These are phyloP conservation scores for Dipodomys spectabilis DNA, from an alignment of 2,113 vertebrate genomes.

Conservation along the genomic window DNA sequence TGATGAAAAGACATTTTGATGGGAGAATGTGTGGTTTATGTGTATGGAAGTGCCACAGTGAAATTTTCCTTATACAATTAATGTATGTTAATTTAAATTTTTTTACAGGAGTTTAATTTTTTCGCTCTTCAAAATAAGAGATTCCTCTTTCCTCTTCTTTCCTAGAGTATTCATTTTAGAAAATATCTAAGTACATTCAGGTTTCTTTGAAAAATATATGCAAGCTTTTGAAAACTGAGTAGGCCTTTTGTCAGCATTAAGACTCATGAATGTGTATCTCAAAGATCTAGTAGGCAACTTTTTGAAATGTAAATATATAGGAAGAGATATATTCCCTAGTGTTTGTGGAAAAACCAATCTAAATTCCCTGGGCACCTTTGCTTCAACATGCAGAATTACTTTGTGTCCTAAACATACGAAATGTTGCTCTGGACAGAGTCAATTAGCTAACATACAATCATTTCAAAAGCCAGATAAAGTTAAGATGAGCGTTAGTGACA, in stretches of 20 bases:
- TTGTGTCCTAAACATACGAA: not conserved
- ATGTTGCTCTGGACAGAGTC: not conserved
- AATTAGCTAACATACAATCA: not conserved
- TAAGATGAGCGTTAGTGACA: not conserved
- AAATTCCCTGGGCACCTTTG: not conserved
- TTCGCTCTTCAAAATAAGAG: not conserved
- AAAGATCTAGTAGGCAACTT: not conserved
- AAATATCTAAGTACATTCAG: not conserved
- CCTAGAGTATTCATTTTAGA: not conserved
- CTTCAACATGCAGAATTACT: not conserved
- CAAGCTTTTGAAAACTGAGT: not conserved
- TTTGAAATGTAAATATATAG: not conserved
- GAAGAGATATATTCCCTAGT: not conserved
- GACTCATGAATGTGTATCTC: not conserved
- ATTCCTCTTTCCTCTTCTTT: not conserved
- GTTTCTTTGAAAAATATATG: conserved; percentile 1
- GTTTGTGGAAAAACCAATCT: not conserved
- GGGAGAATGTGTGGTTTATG: too few species aligned
- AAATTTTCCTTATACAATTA: too few species aligned
- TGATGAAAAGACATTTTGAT: too few species aligned
- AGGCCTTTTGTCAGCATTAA: not conserved
- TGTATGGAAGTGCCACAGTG: too few species aligned
- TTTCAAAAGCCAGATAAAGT: not conserved
- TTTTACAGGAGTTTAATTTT: not conserved
- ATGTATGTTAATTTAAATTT: too few species aligned